Evolutionary conservation across 2,888 invertebrate species (phyloP), one percentile per base, ranked within the genome.

Genomic region (Eilema depressum): DNA sequence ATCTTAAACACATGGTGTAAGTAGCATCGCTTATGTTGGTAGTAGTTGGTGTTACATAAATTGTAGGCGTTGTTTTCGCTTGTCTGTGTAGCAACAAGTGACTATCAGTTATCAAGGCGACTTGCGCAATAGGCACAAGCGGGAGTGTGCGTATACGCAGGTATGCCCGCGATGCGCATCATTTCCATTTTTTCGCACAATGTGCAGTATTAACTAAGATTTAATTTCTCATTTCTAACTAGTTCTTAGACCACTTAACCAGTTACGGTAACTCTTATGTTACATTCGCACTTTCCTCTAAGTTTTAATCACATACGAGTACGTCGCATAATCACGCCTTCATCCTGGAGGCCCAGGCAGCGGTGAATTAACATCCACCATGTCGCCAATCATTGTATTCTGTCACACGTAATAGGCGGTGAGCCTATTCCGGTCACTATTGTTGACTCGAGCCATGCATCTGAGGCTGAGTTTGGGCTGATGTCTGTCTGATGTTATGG

Each of bases 41-140:
- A 80, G 81, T 79, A 79, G 83, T 74, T 64, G 74, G 70, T 71
- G 79, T 92, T 92, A 91, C 88, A 89, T 91, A 92, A 92, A 85
- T 70, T 77, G 83, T 88, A 88, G 89, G 88, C 91, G 91, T 88
- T 89, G 86, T 89, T 86, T 84, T 88, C 84, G 84, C 82, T 84
- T 87, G 86, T 88, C 91, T 86, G 85, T 93, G 90, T 86, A 88
- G 92, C 89, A 92, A 92, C 83, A 81, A 84, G 78, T 90, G 89
- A 89, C 89, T 91, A 89, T 91, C 89, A 85, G 88, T 91, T 92
- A 92, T 90, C 89, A 88, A 86, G 80, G 82, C 80, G 67, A 83
- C 81, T 92, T 92, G 82, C 85, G 90, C 86, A 93, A 93, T 87
- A 72, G 73, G 74, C 70, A 63, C 85, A 86, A 87, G 86, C 88